phyloP scores from a whole-genome alignment of 2,888 invertebrate genomes.

The Isotomurus palustris region DNA sequence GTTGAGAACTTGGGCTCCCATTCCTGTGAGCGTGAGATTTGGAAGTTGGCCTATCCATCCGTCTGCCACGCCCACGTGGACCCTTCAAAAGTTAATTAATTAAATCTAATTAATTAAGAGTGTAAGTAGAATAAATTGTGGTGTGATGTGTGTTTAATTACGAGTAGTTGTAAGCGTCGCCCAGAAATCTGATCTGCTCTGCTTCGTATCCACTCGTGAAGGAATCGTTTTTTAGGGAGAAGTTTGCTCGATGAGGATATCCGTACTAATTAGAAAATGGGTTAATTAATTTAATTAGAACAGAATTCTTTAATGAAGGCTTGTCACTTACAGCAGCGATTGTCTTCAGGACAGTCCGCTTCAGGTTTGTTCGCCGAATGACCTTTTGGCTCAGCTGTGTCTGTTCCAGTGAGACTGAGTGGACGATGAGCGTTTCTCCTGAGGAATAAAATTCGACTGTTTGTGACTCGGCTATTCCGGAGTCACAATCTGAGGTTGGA shows the following conservation, averaged over 20 bases:
- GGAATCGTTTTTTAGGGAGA: slow-evolving; percentile 13
- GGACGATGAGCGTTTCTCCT: no score
- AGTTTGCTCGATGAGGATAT: slow-evolving; percentile 11
- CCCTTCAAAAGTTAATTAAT: slow-evolving; percentile 10
- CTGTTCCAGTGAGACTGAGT: no score
- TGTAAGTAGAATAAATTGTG: no score
- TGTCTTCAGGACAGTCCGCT: slow-evolving; percentile 7
- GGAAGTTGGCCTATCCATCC: slow-evolving; percentile 15
- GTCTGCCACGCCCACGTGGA: slow-evolving; percentile 12
- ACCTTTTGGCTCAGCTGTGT: slow-evolving; percentile 29
- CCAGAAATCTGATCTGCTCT: slow-evolving; percentile 23
- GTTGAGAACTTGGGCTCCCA: slow-evolving; percentile 19
- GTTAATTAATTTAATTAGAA: neutral
- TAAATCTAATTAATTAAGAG: no score
- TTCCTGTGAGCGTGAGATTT: slow-evolving; percentile 21
- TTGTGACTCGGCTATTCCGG: neutral
- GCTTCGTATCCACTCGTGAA: slow-evolving; percentile 21
- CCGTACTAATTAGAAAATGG: slow-evolving; percentile 12
- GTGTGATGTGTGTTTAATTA: slow-evolving; percentile 6
- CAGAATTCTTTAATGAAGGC: no score
- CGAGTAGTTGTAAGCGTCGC: slow-evolving; percentile 24
- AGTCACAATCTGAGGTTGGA: neutral
- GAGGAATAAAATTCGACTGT: slow-evolving; percentile 6
- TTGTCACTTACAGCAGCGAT: slow-evolving; percentile 15
- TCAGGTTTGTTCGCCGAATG: slow-evolving; percentile 16